These are phyloP conservation scores for Drosophila neonasuta DNA, from an alignment of 2,888 invertebrate genomes.

Conservation along the genomic window DNA sequence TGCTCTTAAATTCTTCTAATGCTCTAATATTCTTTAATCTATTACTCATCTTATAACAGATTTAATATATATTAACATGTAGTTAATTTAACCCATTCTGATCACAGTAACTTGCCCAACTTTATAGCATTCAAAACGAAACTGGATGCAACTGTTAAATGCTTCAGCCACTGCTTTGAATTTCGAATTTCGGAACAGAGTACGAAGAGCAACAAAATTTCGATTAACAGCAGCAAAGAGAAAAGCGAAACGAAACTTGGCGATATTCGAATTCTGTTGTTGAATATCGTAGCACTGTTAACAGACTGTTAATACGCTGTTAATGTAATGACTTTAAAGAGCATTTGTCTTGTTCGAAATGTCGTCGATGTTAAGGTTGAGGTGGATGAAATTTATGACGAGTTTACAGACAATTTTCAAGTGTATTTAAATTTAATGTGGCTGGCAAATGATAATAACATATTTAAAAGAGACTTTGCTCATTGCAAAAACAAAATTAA, in stretches of 20 bases:
- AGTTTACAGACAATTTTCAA: background rate
- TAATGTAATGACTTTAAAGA: slow-evolving; percentile 7
- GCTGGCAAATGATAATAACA: background rate
- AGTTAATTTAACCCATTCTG: slow-evolving; percentile 2
- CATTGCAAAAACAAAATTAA: background rate
- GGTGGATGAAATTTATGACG: background rate
- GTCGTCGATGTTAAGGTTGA: background rate
- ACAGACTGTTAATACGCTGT: slow-evolving; percentile 14
- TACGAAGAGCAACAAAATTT: background rate
- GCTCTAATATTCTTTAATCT: too few species aligned
- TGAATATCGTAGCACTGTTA: slow-evolving; percentile 42
- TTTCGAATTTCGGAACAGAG: slow-evolving; percentile 44
- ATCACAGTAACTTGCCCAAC: slow-evolving; percentile 13
- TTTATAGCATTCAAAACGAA: slow-evolving; percentile 10
- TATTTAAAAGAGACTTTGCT: background rate
- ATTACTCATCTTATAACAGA: too few species aligned
- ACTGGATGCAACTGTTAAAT: slow-evolving; percentile 18
- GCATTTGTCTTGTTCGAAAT: background rate
- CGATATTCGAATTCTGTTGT: slow-evolving; percentile 36
- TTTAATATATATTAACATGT: background rate
- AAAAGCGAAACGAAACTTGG: slow-evolving; percentile 52
- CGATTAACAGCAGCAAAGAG: slow-evolving; percentile 21
- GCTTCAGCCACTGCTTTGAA: slow-evolving; percentile 29
- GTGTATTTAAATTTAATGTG: slow-evolving; percentile 1
- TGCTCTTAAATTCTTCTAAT: too few species aligned